These are phyloP conservation scores for Drosophila subpulchrella DNA, from an alignment of 1,140 invertebrate genomes.

Conservation along the genomic window DNA sequence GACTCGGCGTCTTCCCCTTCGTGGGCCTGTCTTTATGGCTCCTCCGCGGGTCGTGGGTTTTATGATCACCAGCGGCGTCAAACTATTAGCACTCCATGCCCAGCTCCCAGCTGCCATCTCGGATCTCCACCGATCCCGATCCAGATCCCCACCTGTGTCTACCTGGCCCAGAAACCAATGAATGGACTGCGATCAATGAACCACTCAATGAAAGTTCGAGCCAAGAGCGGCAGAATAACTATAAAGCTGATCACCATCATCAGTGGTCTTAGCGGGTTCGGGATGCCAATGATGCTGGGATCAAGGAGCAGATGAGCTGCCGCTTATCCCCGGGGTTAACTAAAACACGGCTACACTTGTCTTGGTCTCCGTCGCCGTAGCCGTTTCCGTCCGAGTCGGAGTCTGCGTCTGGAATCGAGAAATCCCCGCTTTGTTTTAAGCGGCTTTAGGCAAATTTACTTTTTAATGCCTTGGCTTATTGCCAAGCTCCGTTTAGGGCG, in stretches of 20 bases:
- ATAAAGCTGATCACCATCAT: slow-evolving; percentile 9
- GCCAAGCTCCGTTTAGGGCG: slow-evolving; percentile 71
- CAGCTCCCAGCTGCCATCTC: background rate
- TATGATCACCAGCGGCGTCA: slow-evolving; percentile 42
- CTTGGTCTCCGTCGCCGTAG: background rate
- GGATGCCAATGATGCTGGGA: background rate
- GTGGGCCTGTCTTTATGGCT: background rate
- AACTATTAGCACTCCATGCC: slow-evolving; percentile 52
- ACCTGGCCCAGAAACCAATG: slow-evolving; percentile 24
- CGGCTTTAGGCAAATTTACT: slow-evolving; percentile 79
- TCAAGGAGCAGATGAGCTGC: slow-evolving; percentile 22
- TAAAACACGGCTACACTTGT: slow-evolving; percentile 47
- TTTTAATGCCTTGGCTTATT: slow-evolving; percentile 80
- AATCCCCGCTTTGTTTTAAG: slow-evolving; percentile 53
- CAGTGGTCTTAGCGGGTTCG: background rate
- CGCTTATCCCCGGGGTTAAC: slow-evolving; percentile 41
- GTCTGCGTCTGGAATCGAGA: background rate
- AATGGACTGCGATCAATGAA: slow-evolving; percentile 37
- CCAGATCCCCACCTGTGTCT: slow-evolving; percentile 1
- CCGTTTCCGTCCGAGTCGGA: background rate
- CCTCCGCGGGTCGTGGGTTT: slow-evolving; percentile 13
- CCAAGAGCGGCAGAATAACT: slow-evolving; percentile 4
- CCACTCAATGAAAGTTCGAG: slow-evolving; percentile 40
- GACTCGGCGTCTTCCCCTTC: too few species aligned
- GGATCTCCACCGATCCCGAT: background rate